Evolutionary conservation across 1,140 invertebrate genomes (phyloP).

Genomic region (Drosophila murphyi): DNA sequence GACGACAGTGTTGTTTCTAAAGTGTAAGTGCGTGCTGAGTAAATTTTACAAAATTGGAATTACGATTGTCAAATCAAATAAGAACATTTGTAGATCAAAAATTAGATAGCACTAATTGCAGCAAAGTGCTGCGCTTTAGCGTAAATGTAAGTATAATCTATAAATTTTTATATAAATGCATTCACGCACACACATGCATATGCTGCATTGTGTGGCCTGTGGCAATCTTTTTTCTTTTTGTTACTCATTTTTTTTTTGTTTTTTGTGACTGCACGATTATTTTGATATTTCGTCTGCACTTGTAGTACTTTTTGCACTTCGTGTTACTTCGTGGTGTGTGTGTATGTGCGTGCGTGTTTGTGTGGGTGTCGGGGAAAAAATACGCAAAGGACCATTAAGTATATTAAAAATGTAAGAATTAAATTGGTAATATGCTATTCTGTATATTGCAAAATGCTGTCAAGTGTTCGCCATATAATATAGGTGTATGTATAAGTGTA

Average conservation of each 20-base stretch:
- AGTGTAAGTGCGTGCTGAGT: slow-evolving; percentile 40
- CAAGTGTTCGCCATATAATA: slow-evolving; percentile 14
- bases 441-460: slow-evolving; percentile 38
- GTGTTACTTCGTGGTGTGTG: slow-evolving; percentile 17
- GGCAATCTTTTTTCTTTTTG: slow-evolving; percentile 49
- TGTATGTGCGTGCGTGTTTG: slow-evolving; percentile 4
- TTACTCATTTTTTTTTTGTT: slow-evolving; percentile 31
- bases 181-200: slow-evolving; percentile 26
- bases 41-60: slow-evolving; percentile 44
- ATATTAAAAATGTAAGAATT: slow-evolving; percentile 16
- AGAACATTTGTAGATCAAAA: slow-evolving; percentile 41
- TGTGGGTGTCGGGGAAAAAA: slow-evolving; percentile 25
- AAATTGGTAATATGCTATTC: slow-evolving; percentile 28
- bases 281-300: slow-evolving; percentile 45
- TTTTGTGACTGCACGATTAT: slow-evolving; percentile 58
- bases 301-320: slow-evolving; percentile 62
- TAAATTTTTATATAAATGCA: slow-evolving; percentile 43
- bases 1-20: slow-evolving; percentile 48
- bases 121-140: slow-evolving; percentile 65
- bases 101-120: slow-evolving; percentile 44
- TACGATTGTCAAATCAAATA: slow-evolving; percentile 47
- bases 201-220: slow-evolving; percentile 44
- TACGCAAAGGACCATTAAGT: slow-evolving; percentile 29
- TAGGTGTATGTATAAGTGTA: background rate
- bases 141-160: slow-evolving; percentile 57